phyloP scores from a whole-genome alignment of 2,888 invertebrate genomes.

The Pseudococcus longispinus region DNA sequence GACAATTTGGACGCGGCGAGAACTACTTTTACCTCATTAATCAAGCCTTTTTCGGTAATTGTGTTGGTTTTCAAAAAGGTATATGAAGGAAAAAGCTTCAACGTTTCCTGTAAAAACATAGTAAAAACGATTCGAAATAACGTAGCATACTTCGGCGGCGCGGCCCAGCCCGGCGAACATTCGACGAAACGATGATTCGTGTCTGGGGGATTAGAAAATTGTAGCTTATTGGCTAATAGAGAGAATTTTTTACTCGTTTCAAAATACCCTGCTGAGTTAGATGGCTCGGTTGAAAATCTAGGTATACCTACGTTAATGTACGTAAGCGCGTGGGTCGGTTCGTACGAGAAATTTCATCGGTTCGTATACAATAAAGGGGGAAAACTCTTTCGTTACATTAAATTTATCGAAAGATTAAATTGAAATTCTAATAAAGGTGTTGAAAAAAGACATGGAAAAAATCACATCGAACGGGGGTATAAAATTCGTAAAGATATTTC shows the following conservation, averaged over 20 bases:
- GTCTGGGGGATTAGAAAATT: conserved; percentile 17
- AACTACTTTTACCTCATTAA: background rate
- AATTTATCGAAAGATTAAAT: conserved; percentile 22
- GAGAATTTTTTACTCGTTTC: conserved; percentile 1
- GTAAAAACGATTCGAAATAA: background rate
- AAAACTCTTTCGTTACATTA: background rate
- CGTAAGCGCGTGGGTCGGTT: background rate
- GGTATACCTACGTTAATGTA: background rate
- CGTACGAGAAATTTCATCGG: conserved; percentile 27
- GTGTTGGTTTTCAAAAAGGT: conserved; percentile 27
- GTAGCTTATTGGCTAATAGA: background rate
- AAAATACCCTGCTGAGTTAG: background rate
- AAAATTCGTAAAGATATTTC: background rate
- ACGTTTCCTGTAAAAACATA: conserved; percentile 14
- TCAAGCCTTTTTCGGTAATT: conserved; percentile 9
- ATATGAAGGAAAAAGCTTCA: conserved; percentile 7
- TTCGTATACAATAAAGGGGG: background rate
- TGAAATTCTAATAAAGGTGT: conserved; percentile 39
- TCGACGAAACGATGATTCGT: conserved; percentile 18
- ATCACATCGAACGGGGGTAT: background rate
- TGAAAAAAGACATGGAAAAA: background rate
- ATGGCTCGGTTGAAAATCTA: background rate
- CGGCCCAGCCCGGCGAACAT: background rate
- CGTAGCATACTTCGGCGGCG: background rate
- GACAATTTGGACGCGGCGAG: background rate